Evolutionary conservation across 2,888 invertebrate genomes (phyloP).

Genomic region (Euproctis similis): DNA sequence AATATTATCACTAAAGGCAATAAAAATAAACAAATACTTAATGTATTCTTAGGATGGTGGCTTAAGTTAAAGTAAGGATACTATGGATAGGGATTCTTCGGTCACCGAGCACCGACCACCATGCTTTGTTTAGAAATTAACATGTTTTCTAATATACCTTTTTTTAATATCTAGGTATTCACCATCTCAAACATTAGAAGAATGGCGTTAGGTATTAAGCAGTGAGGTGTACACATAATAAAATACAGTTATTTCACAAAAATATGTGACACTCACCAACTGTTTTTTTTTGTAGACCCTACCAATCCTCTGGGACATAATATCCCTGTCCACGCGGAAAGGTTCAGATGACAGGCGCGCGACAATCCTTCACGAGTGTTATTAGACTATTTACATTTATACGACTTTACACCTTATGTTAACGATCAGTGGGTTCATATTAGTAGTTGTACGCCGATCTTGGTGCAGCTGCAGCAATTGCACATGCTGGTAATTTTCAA

Average conservation of each 20-base stretch:
- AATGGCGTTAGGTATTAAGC: no score
- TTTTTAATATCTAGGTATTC: no score
- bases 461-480: constrained; percentile 26
- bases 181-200: constrained; percentile 13
- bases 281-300: constrained; percentile 33
- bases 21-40: background rate
- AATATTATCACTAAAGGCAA: background rate
- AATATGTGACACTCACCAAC: constrained; percentile 20
- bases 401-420: constrained; percentile 4
- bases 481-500: constrained; percentile 30
- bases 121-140: no score
- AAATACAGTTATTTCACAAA: constrained; percentile 26
- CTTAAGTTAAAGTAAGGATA: background rate
- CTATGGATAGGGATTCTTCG: no score
- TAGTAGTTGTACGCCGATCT: background rate
- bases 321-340: constrained; percentile 58
- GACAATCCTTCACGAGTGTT: constrained; percentile 29
- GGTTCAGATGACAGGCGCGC: constrained; percentile 63
- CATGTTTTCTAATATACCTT: no score
- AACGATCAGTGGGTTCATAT: constrained; percentile 2
- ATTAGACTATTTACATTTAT: constrained; percentile 20
- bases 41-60: constrained; percentile 9
- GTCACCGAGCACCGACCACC: background rate
- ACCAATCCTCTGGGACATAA: constrained; percentile 35
- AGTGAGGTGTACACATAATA: no score